Base-by-base conservation (phyloP, 2,113 vertebrate genomes). In the Vidua chalybeata region DNA sequence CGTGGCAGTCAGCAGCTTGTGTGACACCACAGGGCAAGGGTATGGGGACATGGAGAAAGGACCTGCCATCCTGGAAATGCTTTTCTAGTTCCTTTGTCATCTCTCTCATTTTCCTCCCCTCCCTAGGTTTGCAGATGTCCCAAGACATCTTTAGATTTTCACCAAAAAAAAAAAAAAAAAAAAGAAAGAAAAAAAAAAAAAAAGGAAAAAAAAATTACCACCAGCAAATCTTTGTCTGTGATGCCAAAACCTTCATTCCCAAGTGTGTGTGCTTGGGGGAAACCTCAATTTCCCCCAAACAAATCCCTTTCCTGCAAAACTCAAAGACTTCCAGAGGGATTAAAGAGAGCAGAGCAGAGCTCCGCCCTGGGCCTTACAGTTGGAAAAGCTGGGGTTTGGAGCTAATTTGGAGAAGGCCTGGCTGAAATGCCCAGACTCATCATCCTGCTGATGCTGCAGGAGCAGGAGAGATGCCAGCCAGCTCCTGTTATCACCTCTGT, bases 401-500 rank as follows among this genome's bases (percentile, higher is more conserved):
- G 89, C 77, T 84, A 75, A 89, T 95, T 79, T 92, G 74, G 58
- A 82, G 88, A 93, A 94, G 79, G 72, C 58, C 90, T 75, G 92
- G 87, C 85, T 75, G 61, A 74, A 95, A 86, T 77, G 85, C 92
- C 90, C 88, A 64, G 49, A 61, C 83, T 93, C 68, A 7, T 80
- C 87, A 93, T 88, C 55, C 67, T 94, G 94, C 95, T 95, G 94
- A 94, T 93, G 82, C 92, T 88, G 95, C 87, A 93, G 90, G 74
- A 95, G 90, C 93, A 88, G 82, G 7, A 58, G 67, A 67, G 79
- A 90, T 93, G 90, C 90, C 95, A 97, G 95, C 92, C 92, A 96
- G 93, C 85, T 94, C 94, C 92, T 63, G 72, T 96, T 97, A 97
- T 94, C 95, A 95, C 92, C 94, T 96, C 93, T 56, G 92, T 93